phyloP scores from a whole-genome alignment of 2,888 invertebrate genomes.

The Mythimna impura region DNA sequence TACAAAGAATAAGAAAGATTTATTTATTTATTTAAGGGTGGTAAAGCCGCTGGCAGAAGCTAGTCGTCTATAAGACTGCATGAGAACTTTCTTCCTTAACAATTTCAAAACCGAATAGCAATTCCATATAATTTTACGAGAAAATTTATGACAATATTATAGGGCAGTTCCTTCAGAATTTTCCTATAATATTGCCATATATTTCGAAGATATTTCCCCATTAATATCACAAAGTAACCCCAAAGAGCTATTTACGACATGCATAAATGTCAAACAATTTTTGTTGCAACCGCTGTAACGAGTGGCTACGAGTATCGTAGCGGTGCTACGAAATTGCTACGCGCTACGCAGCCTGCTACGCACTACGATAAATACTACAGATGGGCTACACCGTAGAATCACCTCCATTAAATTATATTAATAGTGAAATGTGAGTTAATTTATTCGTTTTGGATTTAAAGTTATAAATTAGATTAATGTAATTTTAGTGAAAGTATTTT shows the following conservation, averaged over 20 bases:
- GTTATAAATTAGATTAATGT: too few species aligned
- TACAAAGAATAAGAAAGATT: too few species aligned
- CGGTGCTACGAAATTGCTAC: conserved; percentile 48
- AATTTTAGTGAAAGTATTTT: too few species aligned
- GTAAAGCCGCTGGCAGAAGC: too few species aligned
- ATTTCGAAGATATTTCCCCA: conserved; percentile 18
- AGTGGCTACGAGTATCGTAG: conserved; percentile 53
- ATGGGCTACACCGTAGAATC: conserved; percentile 19
- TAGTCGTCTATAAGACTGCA: too few species aligned
- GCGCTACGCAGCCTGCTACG: conserved; percentile 38
- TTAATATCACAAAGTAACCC: conserved; percentile 52
- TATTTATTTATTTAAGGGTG: too few species aligned
- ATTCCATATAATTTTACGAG: conserved; percentile 37
- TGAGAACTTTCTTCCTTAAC: conserved; percentile 6
- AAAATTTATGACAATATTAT: conserved; percentile 22
- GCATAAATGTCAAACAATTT: conserved; percentile 52
- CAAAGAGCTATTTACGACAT: conserved; percentile 26
- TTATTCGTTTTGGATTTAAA: too few species aligned
- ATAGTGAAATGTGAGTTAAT: background rate
- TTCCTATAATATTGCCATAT: conserved; percentile 23
- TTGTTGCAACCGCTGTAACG: conserved; percentile 44
- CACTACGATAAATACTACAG: conserved; percentile 18
- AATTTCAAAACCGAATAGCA: conserved; percentile 11
- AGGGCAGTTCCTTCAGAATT: conserved; percentile 8
- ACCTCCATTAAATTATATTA: background rate